Percentiles rank a stretch among this genome's conserved stretches.
Conservation (phyloP, 2,888 invertebrate species). For the Clunio marinus region DNA sequence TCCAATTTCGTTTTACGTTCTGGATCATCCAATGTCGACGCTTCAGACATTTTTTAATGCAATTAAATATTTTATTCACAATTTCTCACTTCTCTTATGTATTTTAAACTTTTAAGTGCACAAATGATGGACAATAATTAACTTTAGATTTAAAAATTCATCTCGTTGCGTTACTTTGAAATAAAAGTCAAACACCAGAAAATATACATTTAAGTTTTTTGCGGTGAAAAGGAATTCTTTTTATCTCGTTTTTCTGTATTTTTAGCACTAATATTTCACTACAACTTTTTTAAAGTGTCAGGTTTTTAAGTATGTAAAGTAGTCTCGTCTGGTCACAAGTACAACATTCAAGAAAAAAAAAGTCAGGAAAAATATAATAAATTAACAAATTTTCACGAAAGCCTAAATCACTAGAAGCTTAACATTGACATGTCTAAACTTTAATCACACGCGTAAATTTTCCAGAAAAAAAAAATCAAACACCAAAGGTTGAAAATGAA, state of each 20-base stretch:
- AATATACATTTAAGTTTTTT: too few species aligned
- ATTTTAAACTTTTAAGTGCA: background rate
- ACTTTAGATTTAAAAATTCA: background rate
- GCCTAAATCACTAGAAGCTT: too few species aligned
- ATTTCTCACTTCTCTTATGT: background rate
- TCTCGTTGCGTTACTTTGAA: background rate
- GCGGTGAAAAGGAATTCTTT: background rate
- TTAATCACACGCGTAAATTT: background rate
- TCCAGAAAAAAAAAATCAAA: background rate
- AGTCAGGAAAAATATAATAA: too few species aligned
- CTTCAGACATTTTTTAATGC: constrained; percentile 23
- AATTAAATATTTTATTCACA: background rate
- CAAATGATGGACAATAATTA: background rate
- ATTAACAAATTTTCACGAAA: too few species aligned
- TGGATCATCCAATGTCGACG: constrained; percentile 48
- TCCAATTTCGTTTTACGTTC: constrained; percentile 58
- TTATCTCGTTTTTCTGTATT: constrained; percentile 2
- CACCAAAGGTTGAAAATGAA: background rate
- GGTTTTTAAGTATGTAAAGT: background rate
- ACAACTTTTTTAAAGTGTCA: background rate
- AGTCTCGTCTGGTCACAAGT: background rate
- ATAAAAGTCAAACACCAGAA: too few species aligned
- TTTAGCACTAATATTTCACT: constrained; percentile 3
- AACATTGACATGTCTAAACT: background rate
- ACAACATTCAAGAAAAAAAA: background rate